Conservation (phyloP, 2,888 invertebrate genomes). For the Ornithoptera alexandrae region DNA sequence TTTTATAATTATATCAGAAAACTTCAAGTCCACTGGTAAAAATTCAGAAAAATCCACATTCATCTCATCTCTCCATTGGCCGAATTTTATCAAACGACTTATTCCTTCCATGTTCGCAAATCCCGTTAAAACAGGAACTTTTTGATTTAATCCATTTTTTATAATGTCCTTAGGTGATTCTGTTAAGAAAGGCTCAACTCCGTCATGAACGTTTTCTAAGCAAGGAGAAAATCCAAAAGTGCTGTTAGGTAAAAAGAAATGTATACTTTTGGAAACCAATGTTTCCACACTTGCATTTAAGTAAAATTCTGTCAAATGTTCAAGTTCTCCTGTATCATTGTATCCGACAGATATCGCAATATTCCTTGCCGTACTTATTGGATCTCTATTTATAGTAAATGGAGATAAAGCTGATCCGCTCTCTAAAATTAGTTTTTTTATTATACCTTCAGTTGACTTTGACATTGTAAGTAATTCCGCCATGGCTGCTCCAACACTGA, state of each 20-base stretch:
- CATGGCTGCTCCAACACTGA: slow-evolving; percentile 86
- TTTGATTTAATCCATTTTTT: slow-evolving; percentile 49
- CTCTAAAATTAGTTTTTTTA: slow-evolving; percentile 64
- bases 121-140: slow-evolving; percentile 59
- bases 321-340: slow-evolving; percentile 55
- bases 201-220: slow-evolving; percentile 54
- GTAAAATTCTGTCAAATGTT: slow-evolving; percentile 65
- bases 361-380: slow-evolving; percentile 62
- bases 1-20: slow-evolving; percentile 47
- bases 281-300: slow-evolving; percentile 48
- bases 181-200: slow-evolving; percentile 57
- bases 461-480: slow-evolving; percentile 63
- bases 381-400: slow-evolving; percentile 63
- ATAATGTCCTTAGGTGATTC: slow-evolving; percentile 63
- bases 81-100: slow-evolving; percentile 58
- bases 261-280: slow-evolving; percentile 53
- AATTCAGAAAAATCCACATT: slow-evolving; percentile 62
- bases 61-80: slow-evolving; percentile 64
- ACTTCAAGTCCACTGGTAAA: slow-evolving; percentile 61
- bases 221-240: slow-evolving; percentile 73
- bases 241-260: slow-evolving; percentile 64
- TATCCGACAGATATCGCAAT: slow-evolving; percentile 63
- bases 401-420: slow-evolving; percentile 68
- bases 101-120: slow-evolving; percentile 72
- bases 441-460: slow-evolving; percentile 55